A percentile compares a stretch with the other conserved stretches of the same genome.
These are phyloP conservation scores for Metallyticus violacea DNA, from an alignment of 2,888 invertebrate species.

Conservation along the genomic window DNA sequence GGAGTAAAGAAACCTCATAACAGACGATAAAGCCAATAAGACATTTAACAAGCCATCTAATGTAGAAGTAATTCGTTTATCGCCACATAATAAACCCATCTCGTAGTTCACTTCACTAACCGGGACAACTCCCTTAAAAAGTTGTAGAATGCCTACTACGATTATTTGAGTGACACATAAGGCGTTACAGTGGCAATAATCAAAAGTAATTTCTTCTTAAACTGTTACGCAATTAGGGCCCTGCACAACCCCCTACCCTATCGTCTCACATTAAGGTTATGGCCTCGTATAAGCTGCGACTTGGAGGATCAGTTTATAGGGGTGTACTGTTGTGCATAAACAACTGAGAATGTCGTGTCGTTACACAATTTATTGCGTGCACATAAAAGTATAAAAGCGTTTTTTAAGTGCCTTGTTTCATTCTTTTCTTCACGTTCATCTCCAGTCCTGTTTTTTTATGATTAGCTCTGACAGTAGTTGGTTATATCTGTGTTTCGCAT, in stretches of 20 bases:
- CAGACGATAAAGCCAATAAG: background rate
- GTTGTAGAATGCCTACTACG: background rate
- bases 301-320: background rate
- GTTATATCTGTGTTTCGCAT: background rate
- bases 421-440: background rate
- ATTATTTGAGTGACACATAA: background rate
- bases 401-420: slow-evolving; percentile 1
- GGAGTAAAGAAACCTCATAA: background rate
- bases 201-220: background rate
- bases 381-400: background rate
- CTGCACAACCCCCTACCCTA: background rate
- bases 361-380: slow-evolving; percentile 5
- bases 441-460: background rate
- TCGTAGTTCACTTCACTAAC: too few species aligned
- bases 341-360: background rate
- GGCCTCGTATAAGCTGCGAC: background rate
- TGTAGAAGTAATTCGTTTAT: background rate
- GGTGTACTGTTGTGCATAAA: slow-evolving; percentile 3
- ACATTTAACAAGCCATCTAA: background rate
- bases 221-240: background rate
- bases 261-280: background rate
- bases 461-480: background rate
- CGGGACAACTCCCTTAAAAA: background rate
- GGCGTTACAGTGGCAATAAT: background rate
- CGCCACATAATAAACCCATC: background rate